Base-by-base conservation (phyloP, 2,113 vertebrate species). In the Chaetodon trifascialis region DNA sequence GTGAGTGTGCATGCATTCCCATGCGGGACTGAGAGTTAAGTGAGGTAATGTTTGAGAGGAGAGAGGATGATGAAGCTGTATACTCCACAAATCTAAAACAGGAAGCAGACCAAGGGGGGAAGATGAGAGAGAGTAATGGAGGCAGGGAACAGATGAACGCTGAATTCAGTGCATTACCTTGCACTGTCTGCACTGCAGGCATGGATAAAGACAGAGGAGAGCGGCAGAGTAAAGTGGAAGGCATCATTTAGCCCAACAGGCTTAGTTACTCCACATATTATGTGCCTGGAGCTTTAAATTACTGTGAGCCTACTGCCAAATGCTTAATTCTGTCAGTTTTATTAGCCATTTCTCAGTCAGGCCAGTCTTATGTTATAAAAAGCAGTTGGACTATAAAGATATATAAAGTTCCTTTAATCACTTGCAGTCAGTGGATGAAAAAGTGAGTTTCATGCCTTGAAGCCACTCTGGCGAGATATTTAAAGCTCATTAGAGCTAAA, bases 71-170 rank as follows among this genome's bases (percentile, higher is more conserved):
- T 0, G 66, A 65, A 16, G 73, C 75, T 66, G 25, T 54, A 52
- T 34, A 70, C 69, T 85, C 80, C 56, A 55, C n/a, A 40, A 46
- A 70, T 80, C 83, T 76, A 69, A 89, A 76, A 46, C 87, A 91
- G 90, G 89, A 91, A 88, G 88, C 76, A 86, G 82, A 83, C 80
- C 36, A 55, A 64, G 59, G 86, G 83, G 38, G 60, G 51, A 79
- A 30, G 80, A 83, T 65, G 70, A 83, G 82, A 64, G 70, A 49
- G 47, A 63, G 82, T 85, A 85, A 88, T 88, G 80, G 86, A 86
- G 65, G 59, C 74, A 81, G 79, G 77, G 78, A 80, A 23, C 77
- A 88, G 74, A 85, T 74, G 80, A 77, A 72, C 78, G 68, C 76
- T 73, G 65, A 73, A 84, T 73, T 73, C 74, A 78, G 76, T 82